Evolutionary conservation across 64 coral and sea anemone genomes (phyloP), one percentile per base, ranked within the genome.

Genomic region (Dendrophyllia cribrosa): DNA sequence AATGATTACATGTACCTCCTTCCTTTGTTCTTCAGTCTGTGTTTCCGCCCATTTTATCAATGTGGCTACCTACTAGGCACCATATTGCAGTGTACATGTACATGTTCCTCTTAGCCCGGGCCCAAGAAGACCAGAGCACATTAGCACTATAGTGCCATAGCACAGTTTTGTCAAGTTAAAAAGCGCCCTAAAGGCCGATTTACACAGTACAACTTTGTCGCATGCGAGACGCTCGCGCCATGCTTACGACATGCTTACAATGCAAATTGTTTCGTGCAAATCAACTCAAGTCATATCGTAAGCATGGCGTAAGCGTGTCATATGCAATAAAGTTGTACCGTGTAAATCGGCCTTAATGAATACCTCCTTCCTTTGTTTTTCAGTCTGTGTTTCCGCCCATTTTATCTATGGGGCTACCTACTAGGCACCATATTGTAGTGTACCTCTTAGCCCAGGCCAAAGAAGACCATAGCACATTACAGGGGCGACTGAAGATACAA

Each of bases 81-180:
- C 96, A 98, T 83, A 93, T 95, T 80, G 93, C 95, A 17, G 96
- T 98, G 22, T 98, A 98, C 5, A 63, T 98, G 56, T n/a, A n/a
- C n/a, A n/a, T n/a, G n/a, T n/a, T n/a, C 48, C 19, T 93, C 22
- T 58, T 95, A 25, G 93, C 93, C n/a, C 74, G 75, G 44, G 78
- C 75, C 44, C 6, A 19, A 6, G 86, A 95, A 59, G 87, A 92
- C 60, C 89, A 88, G 45, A 21, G 26, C 25, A 86, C 82, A 7
- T 74, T 98, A 59, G 34, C 34, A 0, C 34, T 34, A n/a, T 2
- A 34, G 34, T 34, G 0, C 34, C 34, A 34, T 34, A 34, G 34
- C 34, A 34, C 34, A 34, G 34, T 34, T 34, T 34, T 34, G 34
- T 34, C 34, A 2, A 2, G 34, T 34, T 34, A 34, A 34, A 34